Conservation (phyloP, 2,113 vertebrate genomes). For the Uria lomvia region DNA sequence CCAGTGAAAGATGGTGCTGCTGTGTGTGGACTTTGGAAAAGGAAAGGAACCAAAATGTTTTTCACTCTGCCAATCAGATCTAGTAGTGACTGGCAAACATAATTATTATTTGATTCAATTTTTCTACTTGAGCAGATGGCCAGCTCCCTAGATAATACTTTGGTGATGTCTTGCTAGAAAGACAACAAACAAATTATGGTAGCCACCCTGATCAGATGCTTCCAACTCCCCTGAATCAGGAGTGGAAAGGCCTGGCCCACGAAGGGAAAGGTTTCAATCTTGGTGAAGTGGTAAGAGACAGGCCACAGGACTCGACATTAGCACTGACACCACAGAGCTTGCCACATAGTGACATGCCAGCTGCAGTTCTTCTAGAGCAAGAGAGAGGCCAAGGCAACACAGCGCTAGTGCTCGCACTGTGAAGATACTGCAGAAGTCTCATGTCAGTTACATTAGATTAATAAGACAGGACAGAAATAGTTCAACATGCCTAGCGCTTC, state of each 20-base stretch:
- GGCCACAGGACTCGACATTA: rapidly evolving
- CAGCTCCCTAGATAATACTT: neutral
- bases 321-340: neutral
- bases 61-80: neutral
- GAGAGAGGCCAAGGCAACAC: neutral
- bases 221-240: neutral
- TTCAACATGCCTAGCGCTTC: neutral
- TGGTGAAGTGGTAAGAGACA: neutral
- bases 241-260: neutral
- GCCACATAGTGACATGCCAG: neutral
- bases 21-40: neutral
- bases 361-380: neutral
- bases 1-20: neutral
- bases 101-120: neutral
- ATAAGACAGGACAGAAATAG: neutral
- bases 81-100: neutral
- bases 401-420: neutral
- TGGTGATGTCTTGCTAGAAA: neutral
- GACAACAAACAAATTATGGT: neutral
- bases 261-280: neutral
- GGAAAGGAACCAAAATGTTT: neutral
- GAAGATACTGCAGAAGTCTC: neutral
- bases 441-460: rapidly evolving
- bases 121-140: neutral
- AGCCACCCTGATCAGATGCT: neutral